Evolutionary conservation across 2,888 invertebrate genomes (phyloP).

Genomic region (Rhyacophila evoluta): DNA sequence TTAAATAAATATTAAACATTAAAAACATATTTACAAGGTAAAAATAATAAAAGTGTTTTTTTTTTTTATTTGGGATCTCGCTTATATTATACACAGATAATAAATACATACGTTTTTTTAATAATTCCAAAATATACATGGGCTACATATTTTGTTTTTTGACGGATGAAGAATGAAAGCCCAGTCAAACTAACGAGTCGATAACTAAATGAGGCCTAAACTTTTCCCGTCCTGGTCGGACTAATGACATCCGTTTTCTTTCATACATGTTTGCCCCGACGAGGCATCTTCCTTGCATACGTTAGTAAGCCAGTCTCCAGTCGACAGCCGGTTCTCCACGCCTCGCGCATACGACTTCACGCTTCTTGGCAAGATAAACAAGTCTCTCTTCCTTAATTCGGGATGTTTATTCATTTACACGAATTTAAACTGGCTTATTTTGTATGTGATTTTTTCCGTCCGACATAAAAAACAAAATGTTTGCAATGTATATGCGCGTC

Average conservation of each 20-base stretch:
- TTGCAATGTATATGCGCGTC: no score
- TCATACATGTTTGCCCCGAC: conserved; percentile 11
- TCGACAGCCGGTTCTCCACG: conserved; percentile 27
- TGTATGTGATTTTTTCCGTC: background rate
- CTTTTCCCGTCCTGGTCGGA: conserved; percentile 48
- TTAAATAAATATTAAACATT: no score
- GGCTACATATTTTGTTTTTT: background rate
- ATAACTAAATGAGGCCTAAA: conserved; percentile 48
- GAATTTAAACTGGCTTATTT: conserved; percentile 6
- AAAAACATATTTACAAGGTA: no score
- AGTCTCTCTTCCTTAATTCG: conserved; percentile 45
- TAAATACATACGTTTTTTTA: no score
- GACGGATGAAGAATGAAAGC: background rate
- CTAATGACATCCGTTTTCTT: conserved; percentile 54
- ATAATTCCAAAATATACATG: no score
- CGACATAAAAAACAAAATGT: no score
- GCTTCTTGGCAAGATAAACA: conserved; percentile 50
- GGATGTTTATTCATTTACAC: conserved; percentile 34
- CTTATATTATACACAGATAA: no score
- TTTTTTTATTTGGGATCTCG: no score
- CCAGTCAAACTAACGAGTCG: conserved; percentile 45
- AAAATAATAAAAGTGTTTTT: no score
- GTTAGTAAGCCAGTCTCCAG: background rate
- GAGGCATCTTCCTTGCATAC: background rate
- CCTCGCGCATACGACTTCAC: conserved; percentile 34